Conservation (phyloP, 2,113 vertebrate genomes). For the Arothron firmamentum region DNA sequence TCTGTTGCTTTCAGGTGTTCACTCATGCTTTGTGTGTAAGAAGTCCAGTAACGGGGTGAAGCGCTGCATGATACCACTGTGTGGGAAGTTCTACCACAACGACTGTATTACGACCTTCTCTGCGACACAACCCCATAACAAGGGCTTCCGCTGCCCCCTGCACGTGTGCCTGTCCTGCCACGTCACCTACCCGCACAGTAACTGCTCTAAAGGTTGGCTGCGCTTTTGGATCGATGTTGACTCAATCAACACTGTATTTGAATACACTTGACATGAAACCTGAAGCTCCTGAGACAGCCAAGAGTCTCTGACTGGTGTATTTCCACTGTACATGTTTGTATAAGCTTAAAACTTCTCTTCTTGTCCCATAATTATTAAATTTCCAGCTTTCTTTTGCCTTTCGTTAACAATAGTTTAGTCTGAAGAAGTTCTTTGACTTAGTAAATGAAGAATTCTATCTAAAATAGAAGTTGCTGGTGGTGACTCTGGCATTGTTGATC, state of each 20-base stretch:
- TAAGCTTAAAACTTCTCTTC: not conserved
- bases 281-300: too few relatives aligned
- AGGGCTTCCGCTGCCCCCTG: constrained; percentile 92
- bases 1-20: constrained; percentile 76
- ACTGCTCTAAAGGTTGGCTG: constrained; percentile 86
- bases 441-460: not conserved
- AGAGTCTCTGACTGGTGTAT: not conserved
- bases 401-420: not conserved
- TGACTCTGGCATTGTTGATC: not conserved
- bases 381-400: not conserved
- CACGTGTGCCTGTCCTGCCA: constrained; percentile 95
- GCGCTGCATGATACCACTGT: constrained; percentile 91
- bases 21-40: constrained; percentile 95
- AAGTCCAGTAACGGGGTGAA: constrained; percentile 84
- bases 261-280: too few relatives aligned
- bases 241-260: not conserved
- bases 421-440: not conserved
- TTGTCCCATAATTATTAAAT: not conserved
- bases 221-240: not conserved
- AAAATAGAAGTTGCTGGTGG: not conserved
- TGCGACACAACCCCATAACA: constrained; percentile 84
- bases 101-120: constrained; percentile 84
- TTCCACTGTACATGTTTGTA: not conserved
- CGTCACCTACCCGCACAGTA: constrained; percentile 86
- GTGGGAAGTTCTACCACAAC: constrained; percentile 94